Evolutionary conservation across 2,888 invertebrate genomes (phyloP), one percentile per base, ranked within the genome.

Genomic region (Agapetus fuscipes): DNA sequence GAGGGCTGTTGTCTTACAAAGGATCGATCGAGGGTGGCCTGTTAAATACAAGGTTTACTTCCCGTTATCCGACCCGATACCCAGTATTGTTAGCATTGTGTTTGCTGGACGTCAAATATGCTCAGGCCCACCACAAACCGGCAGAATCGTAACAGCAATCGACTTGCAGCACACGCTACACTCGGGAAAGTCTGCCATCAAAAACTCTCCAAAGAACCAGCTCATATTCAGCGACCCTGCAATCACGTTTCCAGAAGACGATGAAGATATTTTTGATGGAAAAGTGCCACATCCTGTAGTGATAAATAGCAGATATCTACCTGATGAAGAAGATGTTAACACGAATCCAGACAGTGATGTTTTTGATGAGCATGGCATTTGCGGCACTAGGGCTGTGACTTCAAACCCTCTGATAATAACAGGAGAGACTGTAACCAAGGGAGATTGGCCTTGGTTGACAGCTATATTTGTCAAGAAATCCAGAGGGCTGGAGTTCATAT

Each of bases 361-460:
- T 6, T 24, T 40, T 15, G 32, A 32, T 29, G 3, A 43, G 17
- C 15, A 32, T 32, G 33, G 29, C 15, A 54, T 54, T 10, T 56
- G 56, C 7, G 45, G 49, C 3, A 34, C 43, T 6, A 40, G 28
- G 9, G 37, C 32, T 10, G 38, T 34, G 10, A 45, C 40, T 2
- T 34, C 51, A 9, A 56, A 54, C 49, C 48, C 42, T 5, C 45
- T 58, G 25, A 52, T 57, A 3, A 44, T 51, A 2, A 50, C 49
- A 5, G 58, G 57, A 0, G 30, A 49, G 3, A 36, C 39, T 16
- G 51, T 53, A 3, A 39, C 26, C 1, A 54, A 50, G n/a, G 57
- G 56, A 2, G 56, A 60, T 24, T 64, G 63, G 64, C 64, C 64
- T 0, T 64, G 65, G 64, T 31, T 62, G 16, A 60, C 48, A 2